Base-by-base conservation (phyloP, 1,140 invertebrate species). In the Acyrthosiphon pisum region DNA sequence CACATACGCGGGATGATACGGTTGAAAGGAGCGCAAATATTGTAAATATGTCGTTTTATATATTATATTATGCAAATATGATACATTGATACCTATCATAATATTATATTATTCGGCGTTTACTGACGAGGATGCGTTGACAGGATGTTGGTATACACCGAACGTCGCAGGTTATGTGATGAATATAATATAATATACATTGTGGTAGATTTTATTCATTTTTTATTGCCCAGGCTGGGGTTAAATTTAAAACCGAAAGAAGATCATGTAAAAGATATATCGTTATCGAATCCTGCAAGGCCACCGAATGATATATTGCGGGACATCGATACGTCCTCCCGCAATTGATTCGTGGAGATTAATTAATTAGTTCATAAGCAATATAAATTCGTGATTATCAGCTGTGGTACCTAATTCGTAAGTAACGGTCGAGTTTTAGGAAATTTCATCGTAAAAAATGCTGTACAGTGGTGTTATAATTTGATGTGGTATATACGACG, bases 201-300 rank as follows among this genome's bases (percentile, higher is more conserved):
- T 46, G 84, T 46, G 84, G 84, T 86, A 86, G 14, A 76, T 86
- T 86, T 18, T 46, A 41, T 83, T 84, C 7, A 37, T 48, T 87
- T 35, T 41, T 87, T 48, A 35, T 48, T 35, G 44, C 2, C 1
- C 30, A 1, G 44, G 46, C 44, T 7, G 84, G 84, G 46, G 46
- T 87, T 87, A 87, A 7, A n/a, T 87, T 48, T 87, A 48, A 48
- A 35, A n/a, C 86, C 86, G 18, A 87, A 87, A 87, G 46, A 48
- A 48, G 44, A 48, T 50, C 30, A 35, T n/a, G 86, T 48, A 41
- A 84, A 14, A 26, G 83, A 84, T 84, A 44, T 30, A 8, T 83
- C 3, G 37, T 30, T 3, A 26, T 84, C 2, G 11, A 44, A 41
- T 44, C 37, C 41, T 23, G 35, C 35, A 84, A 84, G 83, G 83